Conservation (phyloP, 2,113 vertebrate species). For the Rattus norvegicus region GRCr8 NC_086029.1:71151501-71152000, state of each 20-base stretch:
- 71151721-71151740: background rate
- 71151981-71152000: background rate
- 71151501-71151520: background rate
- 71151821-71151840: background rate
- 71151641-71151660: background rate
- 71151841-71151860: background rate
- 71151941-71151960: background rate
- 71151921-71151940: conserved; percentile 8
- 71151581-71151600: background rate
- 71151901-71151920: background rate
- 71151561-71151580: background rate
- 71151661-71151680: background rate
- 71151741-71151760: background rate
- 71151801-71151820: background rate
- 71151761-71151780: background rate
- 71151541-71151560: background rate
- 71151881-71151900: background rate
- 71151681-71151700: background rate
- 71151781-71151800: background rate
- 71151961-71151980: background rate
- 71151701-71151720: background rate
- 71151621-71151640: background rate
- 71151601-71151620: background rate
- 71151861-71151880: conserved; percentile 1
- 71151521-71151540: background rate